These are phyloP conservation scores for Sapayoa aenigma DNA, from an alignment of 2,113 vertebrate genomes.

Conservation along the genomic window DNA sequence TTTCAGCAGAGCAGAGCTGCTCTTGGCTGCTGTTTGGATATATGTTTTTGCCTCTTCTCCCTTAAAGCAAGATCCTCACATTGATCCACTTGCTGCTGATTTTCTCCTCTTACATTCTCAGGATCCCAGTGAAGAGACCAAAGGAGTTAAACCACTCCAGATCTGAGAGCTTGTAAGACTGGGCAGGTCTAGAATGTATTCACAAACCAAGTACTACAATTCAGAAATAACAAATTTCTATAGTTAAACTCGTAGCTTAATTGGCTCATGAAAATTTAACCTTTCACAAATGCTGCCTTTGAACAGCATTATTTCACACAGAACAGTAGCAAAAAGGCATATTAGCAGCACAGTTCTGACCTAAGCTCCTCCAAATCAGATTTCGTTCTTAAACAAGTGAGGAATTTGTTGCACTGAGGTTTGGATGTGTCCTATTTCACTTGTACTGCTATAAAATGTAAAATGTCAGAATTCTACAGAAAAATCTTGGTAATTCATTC, in stretches of 20 bases:
- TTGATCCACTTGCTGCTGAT: neutral
- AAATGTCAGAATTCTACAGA: neutral
- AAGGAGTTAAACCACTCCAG: neutral
- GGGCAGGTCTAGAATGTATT: neutral
- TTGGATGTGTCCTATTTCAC: neutral
- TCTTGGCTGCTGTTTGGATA: neutral
- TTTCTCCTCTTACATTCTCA: neutral
- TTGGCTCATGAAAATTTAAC: neutral
- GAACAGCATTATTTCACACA: neutral
- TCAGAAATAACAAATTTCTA: neutral
- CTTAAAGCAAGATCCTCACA: neutral
- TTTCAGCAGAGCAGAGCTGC: constrained; percentile 14
- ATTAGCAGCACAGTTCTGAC: neutral
- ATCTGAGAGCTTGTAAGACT: neutral
- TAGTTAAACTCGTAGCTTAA: neutral
- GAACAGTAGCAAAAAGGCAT: neutral
- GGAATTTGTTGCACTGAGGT: neutral
- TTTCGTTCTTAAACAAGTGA: neutral
- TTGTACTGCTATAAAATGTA: neutral
- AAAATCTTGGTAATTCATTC: neutral
- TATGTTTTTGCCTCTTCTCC: neutral
- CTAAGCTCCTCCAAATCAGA: neutral
- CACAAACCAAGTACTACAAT: neutral
- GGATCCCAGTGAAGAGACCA: neutral
- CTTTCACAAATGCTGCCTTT: neutral